phyloP scores from a whole-genome alignment of 2,113 vertebrate species.

The Lepisosteus osseus region DNA sequence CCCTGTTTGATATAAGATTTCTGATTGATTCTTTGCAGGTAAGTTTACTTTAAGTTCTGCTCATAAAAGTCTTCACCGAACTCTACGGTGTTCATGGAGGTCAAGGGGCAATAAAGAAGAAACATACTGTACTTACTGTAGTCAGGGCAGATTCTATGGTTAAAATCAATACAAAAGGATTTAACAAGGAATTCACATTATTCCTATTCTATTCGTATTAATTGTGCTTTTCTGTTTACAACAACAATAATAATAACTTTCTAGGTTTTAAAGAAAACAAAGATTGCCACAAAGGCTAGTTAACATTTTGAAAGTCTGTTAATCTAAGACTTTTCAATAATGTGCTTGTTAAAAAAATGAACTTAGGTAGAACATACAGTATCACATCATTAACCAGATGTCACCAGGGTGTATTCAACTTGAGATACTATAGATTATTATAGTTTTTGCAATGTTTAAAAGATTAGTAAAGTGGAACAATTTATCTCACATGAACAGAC shows the following conservation, averaged over 20 bases:
- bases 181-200: no score
- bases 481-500: conserved; percentile 18
- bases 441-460: conserved; percentile 14
- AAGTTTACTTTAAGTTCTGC: no score
- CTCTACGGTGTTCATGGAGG: no score
- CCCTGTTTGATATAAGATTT: no score
- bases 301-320: neutral
- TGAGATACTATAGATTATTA: conserved; percentile 9
- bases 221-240: neutral
- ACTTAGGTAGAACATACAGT: neutral
- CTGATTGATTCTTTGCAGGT: no score
- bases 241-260: neutral
- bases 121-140: no score
- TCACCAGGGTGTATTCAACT: conserved; percentile 7
- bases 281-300: neutral
- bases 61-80: no score
- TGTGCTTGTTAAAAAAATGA: conserved; percentile 7
- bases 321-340: neutral
- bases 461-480: conserved; percentile 10
- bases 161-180: no score
- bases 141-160: no score
- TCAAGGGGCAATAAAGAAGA: no score
- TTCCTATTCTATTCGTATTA: no score
- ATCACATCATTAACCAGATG: conserved; percentile 11
- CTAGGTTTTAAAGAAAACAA: neutral